These are phyloP conservation scores for Sycophila sp. DNA, from an alignment of 1,140 invertebrate genomes.

Conservation along the genomic window DNA sequence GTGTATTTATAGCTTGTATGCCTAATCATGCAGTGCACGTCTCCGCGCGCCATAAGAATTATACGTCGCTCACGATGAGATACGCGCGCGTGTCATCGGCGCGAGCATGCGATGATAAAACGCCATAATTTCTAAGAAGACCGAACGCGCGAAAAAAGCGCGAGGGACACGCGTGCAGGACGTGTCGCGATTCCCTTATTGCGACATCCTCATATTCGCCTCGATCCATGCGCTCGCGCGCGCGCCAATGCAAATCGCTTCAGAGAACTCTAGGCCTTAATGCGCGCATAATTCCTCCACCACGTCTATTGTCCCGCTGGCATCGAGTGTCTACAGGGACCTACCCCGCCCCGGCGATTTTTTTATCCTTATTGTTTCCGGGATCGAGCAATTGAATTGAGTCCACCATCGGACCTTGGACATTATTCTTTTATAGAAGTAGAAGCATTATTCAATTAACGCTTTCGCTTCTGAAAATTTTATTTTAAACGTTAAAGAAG, in stretches of 20 bases:
- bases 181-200: conserved; percentile 60
- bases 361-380: too few species aligned
- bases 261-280: not conserved
- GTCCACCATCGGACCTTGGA: too few species aligned
- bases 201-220: not conserved
- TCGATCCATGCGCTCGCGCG: too few species aligned
- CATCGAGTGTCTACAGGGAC: too few species aligned
- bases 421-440: too few species aligned
- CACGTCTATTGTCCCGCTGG: too few species aligned
- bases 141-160: conserved; percentile 51
- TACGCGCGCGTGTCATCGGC: not conserved
- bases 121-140: conserved; percentile 50
- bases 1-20: conserved; percentile 48
- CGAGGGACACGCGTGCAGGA: conserved; percentile 52
- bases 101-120: conserved; percentile 48
- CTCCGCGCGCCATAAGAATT: conserved; percentile 37
- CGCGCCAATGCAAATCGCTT: conserved; percentile 15
- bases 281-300: not conserved
- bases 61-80: not conserved
- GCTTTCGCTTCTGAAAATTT: too few species aligned
- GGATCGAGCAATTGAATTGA: too few species aligned
- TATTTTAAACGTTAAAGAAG: too few species aligned
- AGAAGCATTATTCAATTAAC: too few species aligned
- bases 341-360: too few species aligned
- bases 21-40: conserved; percentile 53